Evolutionary conservation across 2,113 vertebrate genomes (phyloP), one percentile per base, ranked within the genome.

Genomic region (Apeltes quadracus): DNA sequence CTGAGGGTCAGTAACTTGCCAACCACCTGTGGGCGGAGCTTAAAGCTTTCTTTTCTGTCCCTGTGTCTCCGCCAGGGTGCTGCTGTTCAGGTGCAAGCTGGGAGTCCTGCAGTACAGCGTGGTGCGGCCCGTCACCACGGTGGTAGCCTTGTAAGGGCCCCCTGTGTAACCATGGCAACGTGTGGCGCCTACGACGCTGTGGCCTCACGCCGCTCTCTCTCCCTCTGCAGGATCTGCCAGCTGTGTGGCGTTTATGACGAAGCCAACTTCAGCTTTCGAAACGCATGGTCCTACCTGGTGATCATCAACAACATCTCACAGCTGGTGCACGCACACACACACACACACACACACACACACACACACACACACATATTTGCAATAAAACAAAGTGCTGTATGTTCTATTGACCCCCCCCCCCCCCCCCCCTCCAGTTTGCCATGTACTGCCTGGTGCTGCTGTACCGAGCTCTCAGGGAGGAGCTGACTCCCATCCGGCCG

Each of bases 281-380:
- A 96, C 59, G 97, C 97, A 72, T 99, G 97, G 97, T 98, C 96
- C 32, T 99, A 98, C 86, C 90, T 98, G 90, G 96, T 98, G 82
- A 97, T 99, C 71, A 91, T 98, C 86, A 98, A 99, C 90, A 99
- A 98, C 86, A 91, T 98, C 75, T 99, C 97, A 16, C 97, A 99
- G 70, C 90, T 98, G 78, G 97, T 99, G 36, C n/a, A 76, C 61
- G 7, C 56, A 18, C 34, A 2, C 29, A 41, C n/a, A 22, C 65
- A 22, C 48, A 48, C 27, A 36, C 29, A 20, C 41, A 34, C 53
- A 59, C 57, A 34, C 29, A 55, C 53, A 55, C 53, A 55, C 23
- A 29, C 12, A 36, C 41, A 64, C 20, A 54, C 11, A 54, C 23
- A 53, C 51, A 27, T 36, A 36, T 38, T 38, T 2, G 38, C 5